Evolutionary conservation across 1,140 invertebrate species (phyloP), one percentile per base, ranked within the genome.

Genomic region (Papilio helenus): DNA sequence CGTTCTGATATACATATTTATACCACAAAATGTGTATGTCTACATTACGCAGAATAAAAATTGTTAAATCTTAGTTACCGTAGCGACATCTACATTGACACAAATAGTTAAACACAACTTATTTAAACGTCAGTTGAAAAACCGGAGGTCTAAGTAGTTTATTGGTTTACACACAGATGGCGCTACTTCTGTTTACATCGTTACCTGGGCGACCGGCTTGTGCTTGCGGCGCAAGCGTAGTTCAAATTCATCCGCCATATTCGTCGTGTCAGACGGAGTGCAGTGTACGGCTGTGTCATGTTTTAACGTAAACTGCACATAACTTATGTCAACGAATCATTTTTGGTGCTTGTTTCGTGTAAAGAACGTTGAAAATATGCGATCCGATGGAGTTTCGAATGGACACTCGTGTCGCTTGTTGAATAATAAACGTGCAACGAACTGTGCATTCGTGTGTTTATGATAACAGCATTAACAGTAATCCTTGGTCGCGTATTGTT

Each of bases 361-460:
- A 89, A 80, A 85, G 80, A 87, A 88, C 84, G 81, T 65, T 82
- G 79, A 85, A 90, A 94, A 88, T 93, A 92, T 94, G 90, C 86
- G 84, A 89, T 88, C 83, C 81, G 87, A 90, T 89, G 86, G 80
- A 86, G 85, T 88, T 80, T 82, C 83, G 83, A 89, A 88, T 87
- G 86, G 83, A 89, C 85, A 91, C 83, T 90, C 90, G 86, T 88
- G 87, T 90, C 88, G 84, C 89, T 91, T 91, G 87, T 92, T 89
- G 80, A 89, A 83, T 87, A 90, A 91, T 89, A 92, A 93, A 90
- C 90, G 93, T 93, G 91, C 89, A 94, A 89, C 90, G 91, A 90
- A 94, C 93, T 87, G 90, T 94, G 90, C 87, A 94, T 93, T 93
- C 86, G 88, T 93, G 92, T 93, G 91, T 94, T 94, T 94, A 93